phyloP scores from a whole-genome alignment of 1,140 invertebrate genomes.

The Aphis craccivora region DNA sequence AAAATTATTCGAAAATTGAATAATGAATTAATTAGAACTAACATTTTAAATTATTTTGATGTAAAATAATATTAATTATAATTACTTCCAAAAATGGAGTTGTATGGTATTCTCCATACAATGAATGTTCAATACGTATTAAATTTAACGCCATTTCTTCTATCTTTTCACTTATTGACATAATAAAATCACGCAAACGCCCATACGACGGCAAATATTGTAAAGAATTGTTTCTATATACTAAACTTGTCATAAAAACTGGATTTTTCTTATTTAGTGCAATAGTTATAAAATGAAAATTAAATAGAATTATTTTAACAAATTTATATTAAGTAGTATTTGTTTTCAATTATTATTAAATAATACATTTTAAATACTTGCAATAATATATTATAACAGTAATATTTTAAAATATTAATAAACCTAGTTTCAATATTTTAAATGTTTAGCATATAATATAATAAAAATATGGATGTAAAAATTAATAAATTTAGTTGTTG shows the following conservation, averaged over 20 bases:
- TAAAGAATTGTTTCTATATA: background rate
- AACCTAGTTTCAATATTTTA: background rate
- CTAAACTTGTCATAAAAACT: background rate
- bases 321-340: background rate
- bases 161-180: background rate
- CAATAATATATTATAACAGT: background rate
- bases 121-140: slow-evolving; percentile 4
- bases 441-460: background rate
- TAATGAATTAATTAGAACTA: background rate
- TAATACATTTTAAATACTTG: background rate
- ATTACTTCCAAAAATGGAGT: background rate
- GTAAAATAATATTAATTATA: background rate
- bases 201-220: background rate
- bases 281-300: background rate
- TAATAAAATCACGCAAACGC: background rate
- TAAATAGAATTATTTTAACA: background rate
- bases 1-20: background rate
- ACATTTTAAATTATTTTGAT: background rate
- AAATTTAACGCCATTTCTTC: background rate
- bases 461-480: background rate
- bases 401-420: background rate
- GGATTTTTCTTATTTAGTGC: background rate
- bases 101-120: background rate
- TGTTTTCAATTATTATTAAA: background rate
- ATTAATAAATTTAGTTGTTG: background rate